These are phyloP conservation scores for Micropoecilia bifurca DNA, from an alignment of 2,797 vertebrate species.

Conservation along the genomic window DNA sequence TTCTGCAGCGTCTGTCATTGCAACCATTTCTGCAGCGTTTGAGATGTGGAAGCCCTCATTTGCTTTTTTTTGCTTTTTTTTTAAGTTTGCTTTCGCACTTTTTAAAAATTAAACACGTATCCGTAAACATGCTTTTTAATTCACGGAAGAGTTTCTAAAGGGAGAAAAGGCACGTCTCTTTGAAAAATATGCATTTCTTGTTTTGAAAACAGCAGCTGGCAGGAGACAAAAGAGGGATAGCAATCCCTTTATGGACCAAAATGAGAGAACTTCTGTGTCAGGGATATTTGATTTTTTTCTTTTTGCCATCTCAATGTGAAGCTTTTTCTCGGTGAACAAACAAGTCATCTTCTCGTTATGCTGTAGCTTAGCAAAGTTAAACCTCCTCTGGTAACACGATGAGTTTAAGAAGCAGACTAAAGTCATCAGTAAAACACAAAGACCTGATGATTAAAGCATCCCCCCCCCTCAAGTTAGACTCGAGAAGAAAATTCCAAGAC, in stretches of 20 bases:
- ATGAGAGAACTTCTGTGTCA: conserved; percentile 75
- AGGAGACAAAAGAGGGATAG: conserved; percentile 81
- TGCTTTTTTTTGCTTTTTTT: conserved; percentile 16
- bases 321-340: conserved; percentile 57
- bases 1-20: conserved; percentile 38
- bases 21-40: conserved; percentile 24
- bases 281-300: conserved; percentile 63
- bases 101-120: conserved; percentile 3
- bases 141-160: conserved; percentile 19
- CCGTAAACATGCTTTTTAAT: conserved; percentile 11
- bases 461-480: conserved; percentile 65
- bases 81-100: not conserved
- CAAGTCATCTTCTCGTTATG: conserved; percentile 55
- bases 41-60: conserved; percentile 22
- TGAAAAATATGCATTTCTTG: conserved; percentile 81
- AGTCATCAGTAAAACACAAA: conserved; percentile 48
- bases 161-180: conserved; percentile 74
- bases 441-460: conserved; percentile 61
- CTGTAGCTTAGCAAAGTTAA: conserved; percentile 48
- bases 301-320: conserved; percentile 72
- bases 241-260: conserved; percentile 78
- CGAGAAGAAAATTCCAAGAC: conserved; percentile 80
- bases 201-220: conserved; percentile 65
- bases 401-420: conserved; percentile 46
- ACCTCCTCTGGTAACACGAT: conserved; percentile 49